phyloP scores from a whole-genome alignment of 2,797 vertebrate species.

The Epinephelus malabaricus region DNA sequence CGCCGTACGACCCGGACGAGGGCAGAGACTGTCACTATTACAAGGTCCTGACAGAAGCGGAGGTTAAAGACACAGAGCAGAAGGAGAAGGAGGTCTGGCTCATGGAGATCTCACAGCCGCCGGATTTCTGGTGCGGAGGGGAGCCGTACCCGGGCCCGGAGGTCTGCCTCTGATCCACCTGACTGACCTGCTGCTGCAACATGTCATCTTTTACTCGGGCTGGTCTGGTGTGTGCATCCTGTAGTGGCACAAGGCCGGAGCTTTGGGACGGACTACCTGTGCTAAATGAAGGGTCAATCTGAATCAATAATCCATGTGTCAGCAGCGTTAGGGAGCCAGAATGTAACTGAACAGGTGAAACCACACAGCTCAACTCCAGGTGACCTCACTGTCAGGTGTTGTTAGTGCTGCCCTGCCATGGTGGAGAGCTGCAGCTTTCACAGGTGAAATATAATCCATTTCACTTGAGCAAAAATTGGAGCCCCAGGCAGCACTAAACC shows the following conservation, averaged over 20 bases:
- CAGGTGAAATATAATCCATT: slow-evolving; percentile 14
- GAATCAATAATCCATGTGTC: neutral
- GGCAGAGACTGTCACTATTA: slow-evolving; percentile 97
- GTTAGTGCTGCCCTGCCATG: neutral
- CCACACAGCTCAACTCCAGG: neutral
- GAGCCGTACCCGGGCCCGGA: slow-evolving; percentile 94
- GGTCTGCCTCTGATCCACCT: slow-evolving; percentile 87
- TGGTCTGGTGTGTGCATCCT: neutral
- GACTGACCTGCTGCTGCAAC: neutral
- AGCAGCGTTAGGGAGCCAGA: neutral
- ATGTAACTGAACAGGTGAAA: neutral
- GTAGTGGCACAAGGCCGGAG: neutral
- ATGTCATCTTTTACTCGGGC: neutral
- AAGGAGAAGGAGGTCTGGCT: slow-evolving; percentile 91
- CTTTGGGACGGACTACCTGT: slow-evolving; percentile 7
- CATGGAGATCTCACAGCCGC: slow-evolving; percentile 91
- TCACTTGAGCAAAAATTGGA: neutral
- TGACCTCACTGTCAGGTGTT: neutral
- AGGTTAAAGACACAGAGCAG: slow-evolving; percentile 54
- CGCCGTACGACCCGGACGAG: slow-evolving; percentile 95
- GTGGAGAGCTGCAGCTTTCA: neutral
- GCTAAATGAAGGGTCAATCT: neutral
- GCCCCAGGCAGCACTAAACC: neutral
- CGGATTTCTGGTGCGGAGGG: slow-evolving; percentile 94
- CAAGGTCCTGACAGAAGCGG: slow-evolving; percentile 76